A percentile compares a stretch with the other conserved stretches of the same genome.
Evolutionary conservation across 2,888 invertebrate species (phyloP).

Genomic region (Lissocephala sabroskyi): DNA sequence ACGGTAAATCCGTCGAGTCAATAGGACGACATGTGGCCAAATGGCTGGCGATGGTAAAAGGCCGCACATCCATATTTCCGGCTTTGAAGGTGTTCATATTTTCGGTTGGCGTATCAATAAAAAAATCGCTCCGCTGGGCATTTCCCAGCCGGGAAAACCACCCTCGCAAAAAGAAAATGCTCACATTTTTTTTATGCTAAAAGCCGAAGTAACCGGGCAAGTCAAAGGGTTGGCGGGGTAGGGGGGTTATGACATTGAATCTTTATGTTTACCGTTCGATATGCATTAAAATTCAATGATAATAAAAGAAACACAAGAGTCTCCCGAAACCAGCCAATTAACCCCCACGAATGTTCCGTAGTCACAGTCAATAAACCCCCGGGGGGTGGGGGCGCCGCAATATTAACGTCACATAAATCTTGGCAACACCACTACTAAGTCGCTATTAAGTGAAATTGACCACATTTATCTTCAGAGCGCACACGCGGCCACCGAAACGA

Average conservation of each 20-base stretch:
- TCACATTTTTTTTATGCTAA: constrained; percentile 31
- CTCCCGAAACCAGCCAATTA: constrained; percentile 30
- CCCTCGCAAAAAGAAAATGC: no score
- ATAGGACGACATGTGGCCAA: constrained; percentile 63
- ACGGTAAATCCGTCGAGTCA: constrained; percentile 60
- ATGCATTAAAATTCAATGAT: constrained; percentile 70
- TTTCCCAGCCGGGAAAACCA: no score
- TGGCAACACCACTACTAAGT: constrained; percentile 59
- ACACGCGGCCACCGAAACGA: constrained; percentile 23
- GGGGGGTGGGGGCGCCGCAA: constrained; percentile 21
- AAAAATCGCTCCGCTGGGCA: constrained; percentile 59
- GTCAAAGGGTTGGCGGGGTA: background rate
- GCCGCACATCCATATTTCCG: constrained; percentile 21
- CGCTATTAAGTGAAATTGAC: constrained; percentile 69
- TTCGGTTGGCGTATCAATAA: constrained; percentile 46
- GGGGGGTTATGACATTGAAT: constrained; percentile 58
- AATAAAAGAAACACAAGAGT: constrained; percentile 51
- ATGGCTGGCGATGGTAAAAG: constrained; percentile 58
- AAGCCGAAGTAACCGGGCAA: constrained; percentile 13
- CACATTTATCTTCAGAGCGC: constrained; percentile 64
- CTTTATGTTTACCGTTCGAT: constrained; percentile 61
- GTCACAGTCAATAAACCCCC: constrained; percentile 4
- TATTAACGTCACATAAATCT: constrained; percentile 65
- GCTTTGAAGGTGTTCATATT: constrained; percentile 49
- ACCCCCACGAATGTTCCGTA: constrained; percentile 20